A percentile compares a stretch with the other conserved stretches of the same genome.
Conservation (phyloP, 2,113 vertebrate species). For the Casuarius casuarius region DNA sequence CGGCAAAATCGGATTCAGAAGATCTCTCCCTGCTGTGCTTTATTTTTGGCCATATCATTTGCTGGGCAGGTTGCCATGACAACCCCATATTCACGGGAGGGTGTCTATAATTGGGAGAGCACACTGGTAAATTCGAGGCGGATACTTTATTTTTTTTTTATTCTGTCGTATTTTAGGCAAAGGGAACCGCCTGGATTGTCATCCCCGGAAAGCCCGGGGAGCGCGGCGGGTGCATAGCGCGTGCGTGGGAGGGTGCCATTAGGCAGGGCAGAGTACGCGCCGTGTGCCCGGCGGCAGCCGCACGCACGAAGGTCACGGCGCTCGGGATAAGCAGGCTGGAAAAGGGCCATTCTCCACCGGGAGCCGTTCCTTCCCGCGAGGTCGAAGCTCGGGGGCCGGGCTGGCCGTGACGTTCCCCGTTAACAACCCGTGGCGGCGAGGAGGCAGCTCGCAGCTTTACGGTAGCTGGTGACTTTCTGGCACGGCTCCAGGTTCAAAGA, state of each 20-base stretch:
- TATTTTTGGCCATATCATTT: slow-evolving; percentile 62
- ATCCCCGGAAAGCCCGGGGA: background rate
- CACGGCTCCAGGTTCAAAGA: background rate
- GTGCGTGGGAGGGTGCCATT: background rate
- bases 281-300: background rate
- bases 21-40: slow-evolving; percentile 50
- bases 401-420: fast-evolving
- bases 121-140: slow-evolving; percentile 60
- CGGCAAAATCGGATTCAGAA: slow-evolving; percentile 10
- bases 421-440: background rate
- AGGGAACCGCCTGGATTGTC: background rate
- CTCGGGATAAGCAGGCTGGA: background rate
- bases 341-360: background rate
- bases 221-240: background rate
- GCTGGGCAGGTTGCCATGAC: slow-evolving; percentile 72
- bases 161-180: slow-evolving; percentile 15
- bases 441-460: background rate
- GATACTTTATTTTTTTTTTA: background rate
- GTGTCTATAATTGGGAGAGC: slow-evolving; percentile 64
- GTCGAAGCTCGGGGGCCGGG: fast-evolving
- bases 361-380: fast-evolving
- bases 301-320: background rate
- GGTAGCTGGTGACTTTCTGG: fast-evolving
- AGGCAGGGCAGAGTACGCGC: background rate
- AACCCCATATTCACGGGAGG: slow-evolving; percentile 67